Evolutionary conservation across 2,113 vertebrate species (phyloP).

Genomic region (Eulemur macaco): DNA sequence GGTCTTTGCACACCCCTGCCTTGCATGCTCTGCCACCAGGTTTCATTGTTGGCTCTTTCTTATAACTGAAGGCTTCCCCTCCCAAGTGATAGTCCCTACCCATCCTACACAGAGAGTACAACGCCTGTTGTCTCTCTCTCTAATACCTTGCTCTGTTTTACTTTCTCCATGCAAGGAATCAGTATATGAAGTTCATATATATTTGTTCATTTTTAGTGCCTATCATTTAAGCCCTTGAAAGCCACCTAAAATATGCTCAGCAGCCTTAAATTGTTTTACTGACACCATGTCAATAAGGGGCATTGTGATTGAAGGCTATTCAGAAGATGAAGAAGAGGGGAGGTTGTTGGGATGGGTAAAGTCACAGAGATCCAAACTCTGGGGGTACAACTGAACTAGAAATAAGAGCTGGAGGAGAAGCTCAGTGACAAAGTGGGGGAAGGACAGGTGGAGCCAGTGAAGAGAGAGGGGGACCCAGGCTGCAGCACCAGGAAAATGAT

Average conservation of each 20-base stretch:
- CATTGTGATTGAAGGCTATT: background rate
- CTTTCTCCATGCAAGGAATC: background rate
- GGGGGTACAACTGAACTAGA: background rate
- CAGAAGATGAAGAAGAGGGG: background rate
- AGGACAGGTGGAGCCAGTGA: background rate
- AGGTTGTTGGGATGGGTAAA: background rate
- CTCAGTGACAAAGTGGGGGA: background rate
- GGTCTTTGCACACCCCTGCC: background rate
- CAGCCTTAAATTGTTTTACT: background rate
- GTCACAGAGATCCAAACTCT: background rate
- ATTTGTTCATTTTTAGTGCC: background rate
- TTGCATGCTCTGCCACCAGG: background rate
- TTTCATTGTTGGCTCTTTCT: rapidly evolving
- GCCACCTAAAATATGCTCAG: background rate
- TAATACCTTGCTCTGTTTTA: background rate
- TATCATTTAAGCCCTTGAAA: background rate
- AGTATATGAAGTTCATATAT: background rate
- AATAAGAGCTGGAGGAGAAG: background rate
- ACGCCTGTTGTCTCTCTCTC: background rate
- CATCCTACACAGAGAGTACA: background rate
- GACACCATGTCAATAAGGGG: background rate
- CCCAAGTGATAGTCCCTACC: background rate
- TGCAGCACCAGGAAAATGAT: background rate
- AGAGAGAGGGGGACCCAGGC: background rate
- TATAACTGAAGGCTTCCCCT: background rate